A percentile compares a stretch with the other conserved stretches of the same genome.
phyloP scores from a whole-genome alignment of 2,113 vertebrate genomes.

The Panthera leo region DNA sequence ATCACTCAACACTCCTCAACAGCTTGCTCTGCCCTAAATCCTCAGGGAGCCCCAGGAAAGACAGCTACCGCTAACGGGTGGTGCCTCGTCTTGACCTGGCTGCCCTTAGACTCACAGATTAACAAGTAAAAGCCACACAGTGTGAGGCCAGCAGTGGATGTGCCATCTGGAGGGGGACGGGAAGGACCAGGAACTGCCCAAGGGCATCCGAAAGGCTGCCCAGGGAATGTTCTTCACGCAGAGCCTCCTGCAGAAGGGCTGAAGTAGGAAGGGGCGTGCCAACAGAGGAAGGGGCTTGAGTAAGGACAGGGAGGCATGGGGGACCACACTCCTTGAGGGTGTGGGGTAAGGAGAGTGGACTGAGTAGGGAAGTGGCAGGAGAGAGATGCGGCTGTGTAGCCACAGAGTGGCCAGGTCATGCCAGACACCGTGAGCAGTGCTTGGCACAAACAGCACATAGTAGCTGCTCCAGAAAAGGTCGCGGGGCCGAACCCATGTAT shows the following conservation, averaged over 20 bases:
- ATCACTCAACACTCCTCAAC: background rate
- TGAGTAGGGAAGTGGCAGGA: background rate
- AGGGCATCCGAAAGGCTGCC: no score
- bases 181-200: background rate
- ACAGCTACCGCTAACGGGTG: background rate
- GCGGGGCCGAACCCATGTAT: background rate
- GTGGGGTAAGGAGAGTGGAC: background rate
- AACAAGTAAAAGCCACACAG: background rate
- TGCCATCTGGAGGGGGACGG: fast-evolving
- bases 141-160: background rate
- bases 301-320: fast-evolving
- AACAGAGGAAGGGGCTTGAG: background rate
- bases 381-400: fast-evolving
- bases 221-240: background rate
- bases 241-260: background rate
- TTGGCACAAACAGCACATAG: background rate
- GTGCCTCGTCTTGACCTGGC: background rate
- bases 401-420: fast-evolving
- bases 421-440: background rate
- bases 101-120: background rate
- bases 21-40: background rate
- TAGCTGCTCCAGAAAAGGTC: background rate
- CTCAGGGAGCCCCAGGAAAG: background rate
- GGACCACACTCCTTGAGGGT: background rate
- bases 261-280: no score